Evolutionary conservation across 2,797 vertebrate species (phyloP), one percentile per base, ranked within the genome.

Genomic region (Oceanodroma leucorhoa): DNA sequence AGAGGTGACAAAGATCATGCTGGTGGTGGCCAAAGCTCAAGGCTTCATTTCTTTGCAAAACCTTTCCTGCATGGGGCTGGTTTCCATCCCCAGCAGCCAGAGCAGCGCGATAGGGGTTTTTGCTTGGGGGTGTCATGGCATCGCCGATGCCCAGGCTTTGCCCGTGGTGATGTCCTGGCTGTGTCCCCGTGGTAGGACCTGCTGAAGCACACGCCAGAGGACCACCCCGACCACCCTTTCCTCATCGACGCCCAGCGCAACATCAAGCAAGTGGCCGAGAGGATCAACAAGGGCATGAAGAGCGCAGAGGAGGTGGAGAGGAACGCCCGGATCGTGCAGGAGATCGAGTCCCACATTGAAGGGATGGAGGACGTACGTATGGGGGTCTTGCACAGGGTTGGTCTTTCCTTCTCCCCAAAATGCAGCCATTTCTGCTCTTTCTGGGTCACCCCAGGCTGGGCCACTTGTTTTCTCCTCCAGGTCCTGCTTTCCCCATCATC

Each of bases 281-380:
- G 98, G 96, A 99, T 99, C 97, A 99, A 99, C 97, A 99, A 99
- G 97, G 99, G 99, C 6, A 99, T 99, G 78, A 98, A 98, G 84
- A 99, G 98, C 0, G 99, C 99, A 0, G 99, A 99, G 97, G 99
- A 99, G 96, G 99, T 98, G 6, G 99, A 99, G 97, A 98, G 98
- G 67, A 99, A 99, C 10, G 98, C 99, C 11, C 98, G 99, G 3
- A 99, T 99, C 19, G 99, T 99, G 97, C 99, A 99, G 98, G 99
- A 99, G 98, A 99, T 99, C 0, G 99, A 99, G 96, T 98, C 99
- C 4, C 99, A 99, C 97, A 99, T 99, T 3, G 99, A 99, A 94
- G 99, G 99, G 88, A 98, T 99, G 91, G 99, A 99, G 97, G 99
- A 99, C 1, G 99, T 99, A 97, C 5, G 99, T 97, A 8, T 0